Base-by-base conservation (phyloP, 2,797 vertebrate species). In the Onychomys arenicola region DNA sequence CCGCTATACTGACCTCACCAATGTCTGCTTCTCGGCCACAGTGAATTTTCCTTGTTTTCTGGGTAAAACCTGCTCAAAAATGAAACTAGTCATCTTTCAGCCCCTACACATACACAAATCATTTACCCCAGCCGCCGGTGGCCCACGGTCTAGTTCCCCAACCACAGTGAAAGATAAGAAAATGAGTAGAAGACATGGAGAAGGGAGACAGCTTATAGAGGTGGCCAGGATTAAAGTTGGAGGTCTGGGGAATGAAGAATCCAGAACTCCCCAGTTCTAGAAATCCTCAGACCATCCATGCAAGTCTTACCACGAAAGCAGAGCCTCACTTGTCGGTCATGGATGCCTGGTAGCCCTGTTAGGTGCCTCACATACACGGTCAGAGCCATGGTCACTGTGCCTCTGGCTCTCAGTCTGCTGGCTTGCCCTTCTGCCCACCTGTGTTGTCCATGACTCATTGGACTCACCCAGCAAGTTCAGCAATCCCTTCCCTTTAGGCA, bases 301-400 rank as follows among this genome's bases (percentile, higher is more conserved):
- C 52, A 80, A 75, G 32, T 27, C 97, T 98, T 98, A 99, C 99
- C 99, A 98, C 99, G 98, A 98, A 99, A 99, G 95, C 97, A 97
- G 96, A 99, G 98, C 67, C 99, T 98, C 11, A 99, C 99, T 97
- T 99, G 99, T 91, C 99, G 98, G 98, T 99, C 99, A 0, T 98
- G 99, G 83, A 95, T 98, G 67, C 99, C 99, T 0, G 99, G 99
- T 77, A 99, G 98, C 92, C 99, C 99, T 90, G 97, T 99, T 85
- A 99, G 98, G 97, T 97, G 98, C 95, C 96, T 98, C 93, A 99
- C 97, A 52, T 91, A 94, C 25, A 99, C 98, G 0, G 97, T 99
- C 97, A 99, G 99, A 93, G 99, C 99, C 99, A 99, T 99, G 94
- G 71, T 91, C 57, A 57, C 63, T 67, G 95, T 23, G 92, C 77